A percentile compares a stretch with the other conserved stretches of the same genome.
Evolutionary conservation across 2,797 vertebrate species (phyloP).

Genomic region (Rhinichthys osculus): DNA sequence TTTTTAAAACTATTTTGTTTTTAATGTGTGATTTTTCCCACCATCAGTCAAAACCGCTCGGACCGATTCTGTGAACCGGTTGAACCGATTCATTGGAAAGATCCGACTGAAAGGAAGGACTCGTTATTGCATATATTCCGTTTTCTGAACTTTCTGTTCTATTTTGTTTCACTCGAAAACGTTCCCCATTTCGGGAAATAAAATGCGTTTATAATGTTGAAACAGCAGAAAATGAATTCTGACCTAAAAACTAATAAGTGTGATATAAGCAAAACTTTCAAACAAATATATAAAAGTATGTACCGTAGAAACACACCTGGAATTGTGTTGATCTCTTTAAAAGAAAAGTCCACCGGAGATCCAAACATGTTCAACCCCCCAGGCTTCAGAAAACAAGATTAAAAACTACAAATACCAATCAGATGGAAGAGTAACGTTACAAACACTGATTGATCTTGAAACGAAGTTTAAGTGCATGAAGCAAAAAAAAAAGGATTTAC

Average conservation of each 20-base stretch:
- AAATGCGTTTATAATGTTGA: neutral
- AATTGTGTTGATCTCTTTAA: constrained; percentile 77
- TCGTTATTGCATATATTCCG: neutral
- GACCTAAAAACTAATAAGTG: neutral
- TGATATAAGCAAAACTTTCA: neutral
- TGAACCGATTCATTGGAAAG: neutral
- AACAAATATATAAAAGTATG: neutral
- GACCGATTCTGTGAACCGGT: neutral
- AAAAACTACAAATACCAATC: neutral
- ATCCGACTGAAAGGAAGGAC: neutral
- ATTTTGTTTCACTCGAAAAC: neutral
- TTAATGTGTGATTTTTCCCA: neutral
- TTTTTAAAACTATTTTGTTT: no score
- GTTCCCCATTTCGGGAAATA: neutral
- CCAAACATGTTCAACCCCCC: constrained; percentile 70
- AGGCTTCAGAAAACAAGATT: constrained; percentile 13
- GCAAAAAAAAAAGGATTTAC: no score
- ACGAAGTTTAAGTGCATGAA: neutral
- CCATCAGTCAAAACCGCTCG: neutral
- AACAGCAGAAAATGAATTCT: neutral
- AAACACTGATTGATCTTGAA: neutral
- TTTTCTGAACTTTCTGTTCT: no score
- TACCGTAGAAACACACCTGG: constrained; percentile 68
- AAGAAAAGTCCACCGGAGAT: constrained; percentile 85
- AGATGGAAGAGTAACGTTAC: neutral